A percentile compares a stretch with the other conserved stretches of the same genome.
Evolutionary conservation across 1,140 invertebrate species (phyloP).

Genomic region (Ganaspis sp.): DNA sequence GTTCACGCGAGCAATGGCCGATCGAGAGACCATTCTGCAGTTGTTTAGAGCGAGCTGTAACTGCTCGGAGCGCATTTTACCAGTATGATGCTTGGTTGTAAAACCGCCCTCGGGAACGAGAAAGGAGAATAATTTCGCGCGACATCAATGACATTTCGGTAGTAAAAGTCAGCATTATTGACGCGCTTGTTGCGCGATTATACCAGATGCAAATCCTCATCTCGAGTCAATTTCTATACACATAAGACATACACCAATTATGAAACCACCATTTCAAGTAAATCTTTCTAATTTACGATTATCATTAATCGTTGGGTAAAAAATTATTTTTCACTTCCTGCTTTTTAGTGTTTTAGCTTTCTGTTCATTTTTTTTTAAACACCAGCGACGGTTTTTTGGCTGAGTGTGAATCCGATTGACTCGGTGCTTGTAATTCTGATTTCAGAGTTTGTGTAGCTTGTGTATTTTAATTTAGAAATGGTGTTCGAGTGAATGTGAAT

Average conservation of each 20-base stretch:
- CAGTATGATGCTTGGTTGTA: conserved; percentile 35
- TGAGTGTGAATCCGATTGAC: too few relatives aligned
- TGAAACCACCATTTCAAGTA: neutral
- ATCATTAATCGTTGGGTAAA: neutral
- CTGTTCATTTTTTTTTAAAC: neutral
- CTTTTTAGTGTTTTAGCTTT: neutral
- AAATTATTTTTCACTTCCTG: neutral
- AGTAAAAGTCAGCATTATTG: conserved; percentile 58
- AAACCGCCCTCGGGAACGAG: conserved; percentile 46
- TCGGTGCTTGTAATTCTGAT: too few relatives aligned
- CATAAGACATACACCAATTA: neutral
- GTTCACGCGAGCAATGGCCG: conserved; percentile 45
- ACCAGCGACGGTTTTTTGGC: conserved; percentile 2
- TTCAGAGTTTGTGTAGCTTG: too few relatives aligned
- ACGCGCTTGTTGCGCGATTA: conserved; percentile 35
- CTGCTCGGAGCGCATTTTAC: conserved; percentile 32
- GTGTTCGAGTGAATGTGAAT: too few relatives aligned
- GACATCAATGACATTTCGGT: conserved; percentile 52
- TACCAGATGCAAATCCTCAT: conserved; percentile 11
- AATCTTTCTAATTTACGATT: neutral
- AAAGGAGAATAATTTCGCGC: conserved; percentile 46
- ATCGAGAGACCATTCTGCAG: neutral
- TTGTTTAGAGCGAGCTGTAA: conserved; percentile 12
- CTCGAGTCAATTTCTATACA: neutral
- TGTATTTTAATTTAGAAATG: too few relatives aligned